Percentiles rank a stretch among this genome's conserved stretches.
These are phyloP conservation scores for Lumbricus terrestris DNA, from an alignment of 2,888 invertebrate genomes.

Conservation along the genomic window DNA sequence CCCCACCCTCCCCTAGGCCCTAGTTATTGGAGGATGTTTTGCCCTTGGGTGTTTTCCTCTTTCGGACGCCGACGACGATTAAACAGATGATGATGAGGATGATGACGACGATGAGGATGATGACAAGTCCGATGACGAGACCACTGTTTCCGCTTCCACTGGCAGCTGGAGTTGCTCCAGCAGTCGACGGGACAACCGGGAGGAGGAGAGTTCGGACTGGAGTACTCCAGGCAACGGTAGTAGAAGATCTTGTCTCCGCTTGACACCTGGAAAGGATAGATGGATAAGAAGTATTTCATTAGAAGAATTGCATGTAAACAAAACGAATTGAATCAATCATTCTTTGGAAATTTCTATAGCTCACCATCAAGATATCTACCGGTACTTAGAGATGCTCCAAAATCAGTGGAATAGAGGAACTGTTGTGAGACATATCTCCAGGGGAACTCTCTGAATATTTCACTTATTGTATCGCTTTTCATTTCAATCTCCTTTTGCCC, in stretches of 20 bases:
- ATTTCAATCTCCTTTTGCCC: too few species aligned
- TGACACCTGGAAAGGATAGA: background rate
- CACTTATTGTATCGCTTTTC: too few species aligned
- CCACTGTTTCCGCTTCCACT: background rate
- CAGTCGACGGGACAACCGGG: background rate
- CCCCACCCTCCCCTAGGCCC: too few species aligned
- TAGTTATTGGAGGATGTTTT: background rate
- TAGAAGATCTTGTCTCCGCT: background rate
- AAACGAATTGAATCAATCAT: too few species aligned
- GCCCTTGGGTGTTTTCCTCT: background rate
- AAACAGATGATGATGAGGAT: background rate
- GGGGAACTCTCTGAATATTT: too few species aligned
- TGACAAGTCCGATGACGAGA: background rate
- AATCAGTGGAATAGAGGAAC: too few species aligned
- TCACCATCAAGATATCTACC: too few species aligned
- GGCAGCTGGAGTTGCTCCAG: constrained; percentile 3
- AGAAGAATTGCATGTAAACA: too few species aligned
- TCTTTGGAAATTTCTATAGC: too few species aligned
- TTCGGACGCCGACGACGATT: background rate
- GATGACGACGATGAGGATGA: background rate
- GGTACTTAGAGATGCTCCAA: too few species aligned
- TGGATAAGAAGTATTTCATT: background rate
- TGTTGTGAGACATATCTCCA: too few species aligned
- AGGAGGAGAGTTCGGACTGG: background rate
- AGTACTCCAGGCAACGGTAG: background rate